Base-by-base conservation (phyloP, 2,888 invertebrate genomes). In the Eupithecia abbreviata region DNA sequence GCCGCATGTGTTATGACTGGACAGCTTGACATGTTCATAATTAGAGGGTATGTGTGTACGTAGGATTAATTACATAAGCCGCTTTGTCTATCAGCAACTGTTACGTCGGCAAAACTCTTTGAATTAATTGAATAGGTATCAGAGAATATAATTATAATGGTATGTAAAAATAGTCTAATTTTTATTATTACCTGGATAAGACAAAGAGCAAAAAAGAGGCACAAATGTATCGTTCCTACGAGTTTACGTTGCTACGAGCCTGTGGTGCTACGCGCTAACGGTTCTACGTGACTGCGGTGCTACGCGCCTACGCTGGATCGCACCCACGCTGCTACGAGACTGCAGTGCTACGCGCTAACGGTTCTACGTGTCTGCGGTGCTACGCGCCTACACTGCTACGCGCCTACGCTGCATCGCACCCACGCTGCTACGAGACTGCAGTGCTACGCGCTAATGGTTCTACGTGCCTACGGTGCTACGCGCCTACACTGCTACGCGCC, bases 21-120 rank as follows among this genome's bases (percentile, higher is more conserved):
- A 78, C 81, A 83, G 74, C 75, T 81, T 78, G 82, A 81, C 81
- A 67, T 79, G 73, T 76, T 71, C 77, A 79, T 81, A 81, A 83
- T 83, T 80, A 81, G 75, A 69, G 47, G 47, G 30, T 69, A 18
- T 71, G 76, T 74, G 73, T 77, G 70, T 73, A 72, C 45, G 72
- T 69, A 71, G 76, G 75, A 78, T 77, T 80, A 82, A 82, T 81
- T 78, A 79, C 74, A 74, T 73, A 75, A 9, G 75, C 80, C 80
- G 81, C 62, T 47, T 62, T 7, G 55, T 10, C 71, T 66, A 66
- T 45, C 69, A 69, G 47, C 47, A 6, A 62, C 12, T 62, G 62
- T 62, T 12, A 62, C 18, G 62, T 12, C 18, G 30, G 30, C 30
- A 62, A 10, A 62, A 30, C 30, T 62, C 30, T 62, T 62, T 30